A percentile compares a stretch with the other conserved stretches of the same genome.
Conservation (phyloP, 2,113 vertebrate genomes). For the Lates calcarifer region DNA sequence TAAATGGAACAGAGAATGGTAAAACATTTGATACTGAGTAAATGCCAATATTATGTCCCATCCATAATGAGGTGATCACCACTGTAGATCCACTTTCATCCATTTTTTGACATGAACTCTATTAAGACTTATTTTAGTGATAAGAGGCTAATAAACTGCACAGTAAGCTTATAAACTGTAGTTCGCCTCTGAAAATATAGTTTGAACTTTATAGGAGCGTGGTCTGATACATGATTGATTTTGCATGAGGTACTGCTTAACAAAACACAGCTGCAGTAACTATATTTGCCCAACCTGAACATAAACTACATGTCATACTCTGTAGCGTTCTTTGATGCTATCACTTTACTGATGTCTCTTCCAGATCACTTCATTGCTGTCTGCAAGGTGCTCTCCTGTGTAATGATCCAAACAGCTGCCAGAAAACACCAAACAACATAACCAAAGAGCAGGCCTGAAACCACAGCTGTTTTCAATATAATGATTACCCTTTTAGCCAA, state of each 20-base stretch:
- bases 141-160: not conserved
- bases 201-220: not conserved
- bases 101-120: not conserved
- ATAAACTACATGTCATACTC: slow-evolving; percentile 26
- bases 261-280: not conserved
- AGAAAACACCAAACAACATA: slow-evolving; percentile 35
- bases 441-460: slow-evolving; percentile 1
- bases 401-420: slow-evolving; percentile 28
- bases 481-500: not conserved
- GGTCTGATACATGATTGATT: not conserved
- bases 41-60: not conserved
- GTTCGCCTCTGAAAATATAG: not conserved
- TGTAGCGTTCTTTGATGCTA: not conserved
- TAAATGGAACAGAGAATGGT: not conserved
- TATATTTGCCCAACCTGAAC: slow-evolving; percentile 7
- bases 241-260: not conserved
- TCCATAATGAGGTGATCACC: not conserved
- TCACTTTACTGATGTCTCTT: slow-evolving; percentile 44
- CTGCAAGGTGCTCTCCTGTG: slow-evolving; percentile 18
- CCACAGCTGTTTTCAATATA: not conserved
- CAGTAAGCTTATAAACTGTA: not conserved
- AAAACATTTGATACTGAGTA: not conserved
- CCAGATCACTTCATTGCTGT: slow-evolving; percentile 40
- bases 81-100: not conserved
- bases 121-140: not conserved